Conservation (phyloP, 2,888 invertebrate species). For the Oscheius sp. region DNA sequence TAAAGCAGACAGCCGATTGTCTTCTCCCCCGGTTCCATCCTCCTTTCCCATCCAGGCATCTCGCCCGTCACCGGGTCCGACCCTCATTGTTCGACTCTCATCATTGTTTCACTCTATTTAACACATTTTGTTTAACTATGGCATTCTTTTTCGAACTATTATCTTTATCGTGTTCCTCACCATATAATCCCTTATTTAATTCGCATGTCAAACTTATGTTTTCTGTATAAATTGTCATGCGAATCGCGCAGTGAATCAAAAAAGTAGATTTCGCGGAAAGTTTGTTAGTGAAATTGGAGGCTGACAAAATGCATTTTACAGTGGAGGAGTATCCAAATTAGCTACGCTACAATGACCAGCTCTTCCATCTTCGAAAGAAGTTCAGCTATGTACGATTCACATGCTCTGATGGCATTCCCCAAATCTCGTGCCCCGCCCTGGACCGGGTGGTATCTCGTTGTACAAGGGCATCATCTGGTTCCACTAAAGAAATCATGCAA, state of each 20-base stretch:
- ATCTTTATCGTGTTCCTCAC: too few relatives aligned
- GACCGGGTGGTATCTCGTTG: slow-evolving; percentile 7
- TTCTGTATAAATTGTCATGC: slow-evolving; percentile 22
- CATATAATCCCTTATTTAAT: neutral
- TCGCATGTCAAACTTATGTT: slow-evolving; percentile 1
- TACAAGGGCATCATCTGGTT: slow-evolving; percentile 28
- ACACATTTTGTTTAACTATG: slow-evolving; percentile 2
- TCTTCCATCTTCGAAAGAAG: too few relatives aligned
- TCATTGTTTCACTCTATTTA: slow-evolving; percentile 17
- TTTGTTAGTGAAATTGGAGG: too few relatives aligned
- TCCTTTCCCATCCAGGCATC: slow-evolving; percentile 6
- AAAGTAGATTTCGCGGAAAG: too few relatives aligned
- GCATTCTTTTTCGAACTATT: neutral
- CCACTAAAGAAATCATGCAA: neutral
- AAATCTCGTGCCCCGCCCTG: slow-evolving; percentile 18
- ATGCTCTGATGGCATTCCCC: too few relatives aligned
- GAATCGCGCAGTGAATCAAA: too few relatives aligned
- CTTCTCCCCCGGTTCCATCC: slow-evolving; percentile 18
- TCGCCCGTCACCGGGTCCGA: slow-evolving; percentile 19
- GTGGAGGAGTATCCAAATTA: too few relatives aligned
- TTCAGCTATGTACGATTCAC: too few relatives aligned
- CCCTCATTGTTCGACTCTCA: slow-evolving; percentile 32
- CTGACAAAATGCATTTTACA: too few relatives aligned
- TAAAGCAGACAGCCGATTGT: neutral
- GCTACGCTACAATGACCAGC: too few relatives aligned